These are phyloP conservation scores for Temnothorax curvispinosus DNA, from an alignment of 1,140 invertebrate species.

Conservation along the genomic window DNA sequence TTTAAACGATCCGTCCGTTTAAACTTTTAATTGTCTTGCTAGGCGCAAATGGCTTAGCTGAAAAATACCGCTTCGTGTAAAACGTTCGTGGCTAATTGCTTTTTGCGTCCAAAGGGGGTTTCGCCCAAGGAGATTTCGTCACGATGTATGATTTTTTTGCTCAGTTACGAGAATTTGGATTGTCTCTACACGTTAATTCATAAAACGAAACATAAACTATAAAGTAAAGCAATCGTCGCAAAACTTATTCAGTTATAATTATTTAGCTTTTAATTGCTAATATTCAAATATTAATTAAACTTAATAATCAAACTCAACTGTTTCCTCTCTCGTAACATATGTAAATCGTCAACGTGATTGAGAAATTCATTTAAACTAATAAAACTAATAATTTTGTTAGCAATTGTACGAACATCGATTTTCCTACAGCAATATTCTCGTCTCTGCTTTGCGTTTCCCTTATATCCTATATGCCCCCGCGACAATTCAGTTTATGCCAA, in stretches of 20 bases:
- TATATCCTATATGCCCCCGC: background rate
- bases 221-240: background rate
- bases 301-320: background rate
- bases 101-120: background rate
- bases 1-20: background rate
- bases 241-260: background rate
- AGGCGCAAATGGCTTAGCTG: background rate
- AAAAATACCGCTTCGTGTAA: background rate
- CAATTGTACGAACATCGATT: background rate
- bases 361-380: background rate
- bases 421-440: constrained; percentile 4
- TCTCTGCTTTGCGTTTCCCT: background rate
- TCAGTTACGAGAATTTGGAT: background rate
- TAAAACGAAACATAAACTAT: background rate
- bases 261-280: background rate
- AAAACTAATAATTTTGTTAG: background rate
- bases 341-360: background rate
- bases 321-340: background rate
- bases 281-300: constrained; percentile 16
- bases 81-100: constrained; percentile 11
- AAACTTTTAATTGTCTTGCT: too few species aligned
- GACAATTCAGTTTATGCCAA: background rate
- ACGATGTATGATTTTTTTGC: background rate
- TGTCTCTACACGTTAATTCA: background rate
- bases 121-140: background rate